Percentiles rank a stretch among this genome's conserved stretches.
phyloP scores from a whole-genome alignment of 1,140 invertebrate genomes.

The Planococcus citri region DNA sequence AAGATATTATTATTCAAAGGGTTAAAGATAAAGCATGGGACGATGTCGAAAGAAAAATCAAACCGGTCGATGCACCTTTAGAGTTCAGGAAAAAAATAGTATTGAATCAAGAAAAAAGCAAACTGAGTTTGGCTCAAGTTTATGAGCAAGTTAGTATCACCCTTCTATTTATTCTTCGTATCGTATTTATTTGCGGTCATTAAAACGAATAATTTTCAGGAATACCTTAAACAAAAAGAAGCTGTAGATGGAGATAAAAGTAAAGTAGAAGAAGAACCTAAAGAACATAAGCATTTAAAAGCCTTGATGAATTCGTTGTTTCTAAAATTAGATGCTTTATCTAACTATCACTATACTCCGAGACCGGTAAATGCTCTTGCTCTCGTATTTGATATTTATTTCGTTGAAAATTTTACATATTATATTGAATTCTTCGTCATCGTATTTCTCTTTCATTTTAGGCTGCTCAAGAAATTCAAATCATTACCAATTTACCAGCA shows the following conservation, averaged over 20 bases:
- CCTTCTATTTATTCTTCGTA: background rate
- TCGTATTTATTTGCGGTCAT: background rate
- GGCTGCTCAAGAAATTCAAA: conserved; percentile 73
- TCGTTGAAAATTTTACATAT: too few relatives aligned
- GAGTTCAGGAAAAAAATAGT: conserved; percentile 84
- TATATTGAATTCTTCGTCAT: too few relatives aligned
- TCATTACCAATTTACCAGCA: conserved; percentile 81
- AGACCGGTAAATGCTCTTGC: conserved; percentile 45
- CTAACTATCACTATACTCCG: conserved; percentile 89
- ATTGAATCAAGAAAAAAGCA: conserved; percentile 90
- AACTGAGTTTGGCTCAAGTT: conserved; percentile 83
- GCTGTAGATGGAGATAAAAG: conserved; percentile 43
- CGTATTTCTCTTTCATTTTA: conserved; percentile 33
- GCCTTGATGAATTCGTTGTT: conserved; percentile 67
- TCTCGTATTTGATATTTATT: too few relatives aligned
- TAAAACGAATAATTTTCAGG: conserved; percentile 34
- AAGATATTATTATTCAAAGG: conserved; percentile 80
- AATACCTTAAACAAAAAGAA: conserved; percentile 73
- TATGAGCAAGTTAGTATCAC: conserved; percentile 61
- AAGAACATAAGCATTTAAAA: conserved; percentile 62
- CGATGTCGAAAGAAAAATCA: conserved; percentile 83
- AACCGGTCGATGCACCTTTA: conserved; percentile 65
- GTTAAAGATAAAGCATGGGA: conserved; percentile 94
- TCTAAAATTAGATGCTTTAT: conserved; percentile 77
- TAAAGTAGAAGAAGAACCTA: conserved; percentile 51